Conservation (phyloP, 1,140 invertebrate species). For the Drosophila sturtevanti region DNA sequence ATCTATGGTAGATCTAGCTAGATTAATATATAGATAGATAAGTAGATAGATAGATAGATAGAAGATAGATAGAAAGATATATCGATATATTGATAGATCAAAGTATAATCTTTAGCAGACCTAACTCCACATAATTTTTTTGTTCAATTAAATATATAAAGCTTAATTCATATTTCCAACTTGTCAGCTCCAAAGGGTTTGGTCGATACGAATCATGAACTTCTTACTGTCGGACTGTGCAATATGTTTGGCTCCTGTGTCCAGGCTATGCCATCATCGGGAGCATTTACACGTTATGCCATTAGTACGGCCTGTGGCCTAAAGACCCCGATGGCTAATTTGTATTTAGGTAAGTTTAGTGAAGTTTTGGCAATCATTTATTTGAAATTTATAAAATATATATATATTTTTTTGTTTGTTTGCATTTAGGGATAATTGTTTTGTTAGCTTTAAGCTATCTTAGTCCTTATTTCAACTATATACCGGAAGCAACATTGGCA, state of each 20-base stretch:
- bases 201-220: constrained; percentile 89
- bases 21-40: no score
- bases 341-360: constrained; percentile 85
- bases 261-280: constrained; percentile 90
- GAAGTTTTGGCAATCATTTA: neutral
- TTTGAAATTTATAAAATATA: neutral
- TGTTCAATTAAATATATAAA: no score
- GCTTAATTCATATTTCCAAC: neutral
- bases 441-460: constrained; percentile 88
- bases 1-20: no score
- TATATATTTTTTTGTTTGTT: neutral
- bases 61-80: no score
- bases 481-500: constrained; percentile 90
- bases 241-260: constrained; percentile 91
- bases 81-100: no score
- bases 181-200: constrained; percentile 78
- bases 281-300: constrained; percentile 90
- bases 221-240: constrained; percentile 88
- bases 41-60: no score
- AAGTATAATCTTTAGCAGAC: no score
- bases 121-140: no score
- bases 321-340: constrained; percentile 88
- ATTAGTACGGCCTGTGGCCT: constrained; percentile 90
- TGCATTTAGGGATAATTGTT: constrained; percentile 83
- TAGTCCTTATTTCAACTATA: constrained; percentile 93